Conservation (phyloP, 2,797 vertebrate species). For the Gouania willdenowi region DNA sequence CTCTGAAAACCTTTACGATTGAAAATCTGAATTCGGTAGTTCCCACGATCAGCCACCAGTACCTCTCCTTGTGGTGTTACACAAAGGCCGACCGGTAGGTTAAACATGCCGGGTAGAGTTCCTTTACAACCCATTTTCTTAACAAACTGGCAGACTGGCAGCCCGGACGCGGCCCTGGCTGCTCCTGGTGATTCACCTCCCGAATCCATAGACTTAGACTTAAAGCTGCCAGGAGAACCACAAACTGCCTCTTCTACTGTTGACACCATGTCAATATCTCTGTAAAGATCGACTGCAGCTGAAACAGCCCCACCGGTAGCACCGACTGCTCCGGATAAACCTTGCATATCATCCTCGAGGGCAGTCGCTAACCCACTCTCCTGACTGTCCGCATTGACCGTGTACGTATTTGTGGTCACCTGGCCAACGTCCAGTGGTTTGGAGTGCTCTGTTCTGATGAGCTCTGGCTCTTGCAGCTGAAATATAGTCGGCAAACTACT, state of each 20-base stretch:
- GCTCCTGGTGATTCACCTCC: constrained; percentile 53
- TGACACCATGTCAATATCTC: constrained; percentile 78
- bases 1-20: constrained; percentile 93
- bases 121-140: constrained; percentile 97
- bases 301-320: constrained; percentile 29
- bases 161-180: constrained; percentile 40
- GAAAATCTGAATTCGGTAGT: constrained; percentile 94
- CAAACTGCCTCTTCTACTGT: constrained; percentile 75
- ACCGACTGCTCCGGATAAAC: constrained; percentile 17
- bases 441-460: constrained; percentile 81
- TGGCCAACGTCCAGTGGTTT: constrained; percentile 85
- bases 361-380: constrained; percentile 51
- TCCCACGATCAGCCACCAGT: constrained; percentile 93
- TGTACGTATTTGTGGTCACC: constrained; percentile 82
- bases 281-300: constrained; percentile 67
- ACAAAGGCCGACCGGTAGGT: constrained; percentile 90
- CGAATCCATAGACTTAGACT: constrained; percentile 80
- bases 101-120: constrained; percentile 90
- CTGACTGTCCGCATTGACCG: constrained; percentile 81
- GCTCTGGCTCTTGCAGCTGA: constrained; percentile 87
- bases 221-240: constrained; percentile 71
- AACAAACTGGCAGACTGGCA: constrained; percentile 88
- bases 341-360: constrained; percentile 30
- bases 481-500: constrained; percentile 81
- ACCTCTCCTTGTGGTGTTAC: constrained; percentile 89